phyloP scores from a whole-genome alignment of 2,113 vertebrate genomes.

The Nothoprocta perdicaria region DNA sequence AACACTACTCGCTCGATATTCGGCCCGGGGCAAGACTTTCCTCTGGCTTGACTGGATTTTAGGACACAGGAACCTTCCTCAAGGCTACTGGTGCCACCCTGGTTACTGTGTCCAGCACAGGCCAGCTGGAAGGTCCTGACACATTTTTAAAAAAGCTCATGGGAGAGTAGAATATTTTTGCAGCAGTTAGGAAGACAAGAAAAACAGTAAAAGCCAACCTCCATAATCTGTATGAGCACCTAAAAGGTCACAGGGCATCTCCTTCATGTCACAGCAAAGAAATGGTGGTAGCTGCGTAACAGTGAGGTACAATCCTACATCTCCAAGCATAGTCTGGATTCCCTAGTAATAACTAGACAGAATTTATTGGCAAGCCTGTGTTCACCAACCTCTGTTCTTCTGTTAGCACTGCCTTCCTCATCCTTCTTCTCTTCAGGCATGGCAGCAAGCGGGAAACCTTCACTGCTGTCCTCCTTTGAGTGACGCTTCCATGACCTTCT shows the following conservation, averaged over 20 bases:
- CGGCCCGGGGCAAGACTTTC: not conserved
- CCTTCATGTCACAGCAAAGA: not conserved
- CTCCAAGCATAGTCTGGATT: not conserved
- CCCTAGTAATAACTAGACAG: not conserved
- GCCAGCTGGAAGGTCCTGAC: not conserved
- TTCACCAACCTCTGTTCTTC: slow-evolving; percentile 87
- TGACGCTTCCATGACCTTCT: slow-evolving; percentile 78
- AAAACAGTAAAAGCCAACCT: not conserved
- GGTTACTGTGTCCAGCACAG: not conserved
- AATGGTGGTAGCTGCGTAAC: accelerated
- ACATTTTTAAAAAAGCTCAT: not conserved
- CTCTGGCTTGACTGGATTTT: not conserved
- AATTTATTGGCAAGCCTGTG: not conserved
- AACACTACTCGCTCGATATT: not conserved
- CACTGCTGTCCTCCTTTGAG: slow-evolving; percentile 79
- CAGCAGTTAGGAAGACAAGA: not conserved
- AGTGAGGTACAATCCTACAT: not conserved
- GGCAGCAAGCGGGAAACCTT: slow-evolving; percentile 80
- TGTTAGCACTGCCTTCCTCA: slow-evolving; percentile 93
- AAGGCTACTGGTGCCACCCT: not conserved
- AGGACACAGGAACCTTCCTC: not conserved
- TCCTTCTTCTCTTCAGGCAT: slow-evolving; percentile 84
- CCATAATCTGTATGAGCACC: not conserved
- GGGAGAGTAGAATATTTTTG: not conserved
- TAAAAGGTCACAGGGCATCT: not conserved